Evolutionary conservation across 2,797 vertebrate genomes (phyloP), one percentile per base, ranked within the genome.

Genomic region (Carapus acus): DNA sequence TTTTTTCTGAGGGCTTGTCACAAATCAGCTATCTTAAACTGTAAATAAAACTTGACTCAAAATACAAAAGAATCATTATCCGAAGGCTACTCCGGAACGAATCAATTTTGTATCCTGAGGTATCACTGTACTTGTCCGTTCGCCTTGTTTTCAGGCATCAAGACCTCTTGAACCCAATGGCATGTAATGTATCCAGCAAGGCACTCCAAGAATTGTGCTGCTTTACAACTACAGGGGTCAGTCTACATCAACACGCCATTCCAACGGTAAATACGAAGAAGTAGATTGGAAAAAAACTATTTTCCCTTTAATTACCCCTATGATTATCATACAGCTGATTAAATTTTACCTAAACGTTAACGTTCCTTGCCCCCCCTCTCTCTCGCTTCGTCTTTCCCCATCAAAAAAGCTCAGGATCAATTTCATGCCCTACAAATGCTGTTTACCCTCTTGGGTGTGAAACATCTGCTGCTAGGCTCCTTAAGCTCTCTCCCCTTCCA

Each of bases 381-480:
- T 14, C 20, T 23, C 45, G 15, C 46, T 33, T 49, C 48, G 40
- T 71, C 44, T 67, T 77, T 66, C 60, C 57, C 69, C 67, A 78
- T 82, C 69, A 81, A 74, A 84, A n/a, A 84, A 66, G 65, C 75
- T 71, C 64, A 78, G 69, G 83, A 83, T 83, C 83, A 81, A 82
- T 85, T 85, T 84, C 79, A 85, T 84, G 84, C 80, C 74, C 83
- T 82, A 81, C 77, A 81, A 86, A 82, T 80, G 73, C 73, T 84
- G 81, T 83, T 86, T 83, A 81, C 81, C 80, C 82, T 83, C 79
- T 79, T 64, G 80, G 77, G 78, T 82, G 76, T 71, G 73, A 76
- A 83, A 78, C 79, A 83, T 81, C 80, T 83, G 78, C 74, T 77
- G 67, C 66, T 48, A 7, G 67, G 55, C 73, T 68, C 55, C 61